A percentile compares a stretch with the other conserved stretches of the same genome.
phyloP scores from a whole-genome alignment of 2,888 invertebrate species.

The Aleiodes leptofemur region DNA sequence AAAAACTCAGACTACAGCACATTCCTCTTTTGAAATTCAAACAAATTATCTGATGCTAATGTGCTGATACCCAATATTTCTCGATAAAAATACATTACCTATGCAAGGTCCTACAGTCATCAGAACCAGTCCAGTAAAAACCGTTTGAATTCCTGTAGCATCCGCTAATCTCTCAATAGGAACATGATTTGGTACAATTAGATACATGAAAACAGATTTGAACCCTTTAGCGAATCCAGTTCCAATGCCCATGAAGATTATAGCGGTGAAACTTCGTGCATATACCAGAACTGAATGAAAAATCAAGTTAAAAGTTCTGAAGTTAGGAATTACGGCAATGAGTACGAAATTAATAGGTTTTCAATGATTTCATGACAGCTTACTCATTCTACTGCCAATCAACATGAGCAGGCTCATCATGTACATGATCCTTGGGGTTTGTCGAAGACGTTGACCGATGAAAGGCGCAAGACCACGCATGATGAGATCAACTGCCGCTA shows the following conservation, averaged over 20 bases:
- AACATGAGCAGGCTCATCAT: conserved; percentile 79
- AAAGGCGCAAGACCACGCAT: conserved; percentile 82
- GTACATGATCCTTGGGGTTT: conserved; percentile 81
- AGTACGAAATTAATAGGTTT: conserved; percentile 20
- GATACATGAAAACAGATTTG: conserved; percentile 82
- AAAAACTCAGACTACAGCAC: too few relatives aligned
- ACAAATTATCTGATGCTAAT: too few relatives aligned
- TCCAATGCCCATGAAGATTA: conserved; percentile 77
- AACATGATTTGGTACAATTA: conserved; percentile 83
- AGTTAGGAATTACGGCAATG: not conserved
- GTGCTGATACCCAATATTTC: not conserved
- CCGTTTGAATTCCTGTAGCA: conserved; percentile 84
- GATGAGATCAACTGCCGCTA: conserved; percentile 78
- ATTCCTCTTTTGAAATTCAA: too few relatives aligned
- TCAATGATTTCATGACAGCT: conserved; percentile 59
- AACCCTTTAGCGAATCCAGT: conserved; percentile 84
- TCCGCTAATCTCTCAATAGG: conserved; percentile 82
- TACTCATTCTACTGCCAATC: conserved; percentile 80
- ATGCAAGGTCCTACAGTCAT: conserved; percentile 80
- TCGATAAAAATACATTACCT: conserved; percentile 74
- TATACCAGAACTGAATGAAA: conserved; percentile 72
- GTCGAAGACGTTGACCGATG: conserved; percentile 80
- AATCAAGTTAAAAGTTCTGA: not conserved
- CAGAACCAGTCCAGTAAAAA: conserved; percentile 81
- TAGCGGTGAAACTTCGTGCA: conserved; percentile 66